phyloP scores from a whole-genome alignment of 2,888 invertebrate species.

The Drosophila borealis region DNA sequence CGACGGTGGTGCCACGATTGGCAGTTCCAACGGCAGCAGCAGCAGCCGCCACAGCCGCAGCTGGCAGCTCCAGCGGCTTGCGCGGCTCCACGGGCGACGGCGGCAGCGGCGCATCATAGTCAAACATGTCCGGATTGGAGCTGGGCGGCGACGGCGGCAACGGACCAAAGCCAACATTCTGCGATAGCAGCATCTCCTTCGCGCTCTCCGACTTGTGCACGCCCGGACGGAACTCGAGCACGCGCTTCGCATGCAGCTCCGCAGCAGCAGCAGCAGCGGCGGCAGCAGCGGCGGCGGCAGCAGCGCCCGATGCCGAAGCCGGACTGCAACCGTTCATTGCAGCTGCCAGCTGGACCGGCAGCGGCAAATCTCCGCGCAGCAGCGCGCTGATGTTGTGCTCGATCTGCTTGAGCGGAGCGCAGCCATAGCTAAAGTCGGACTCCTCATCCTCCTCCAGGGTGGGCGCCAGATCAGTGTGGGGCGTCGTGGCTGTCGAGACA shows the following conservation, averaged over 20 bases:
- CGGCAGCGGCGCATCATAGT: slow-evolving; percentile 88
- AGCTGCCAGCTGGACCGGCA: slow-evolving; percentile 45
- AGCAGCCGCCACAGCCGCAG: slow-evolving; percentile 9
- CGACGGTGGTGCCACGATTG: slow-evolving; percentile 70
- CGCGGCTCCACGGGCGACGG: slow-evolving; percentile 90
- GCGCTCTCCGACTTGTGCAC: slow-evolving; percentile 91
- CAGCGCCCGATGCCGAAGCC: slow-evolving; percentile 10
- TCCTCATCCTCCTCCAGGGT: slow-evolving; percentile 90
- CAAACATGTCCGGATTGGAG: slow-evolving; percentile 79
- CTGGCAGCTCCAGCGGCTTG: slow-evolving; percentile 86
- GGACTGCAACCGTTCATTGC: slow-evolving; percentile 34
- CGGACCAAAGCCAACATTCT: slow-evolving; percentile 83
- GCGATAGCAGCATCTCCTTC: slow-evolving; percentile 88
- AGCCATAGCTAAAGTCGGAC: slow-evolving; percentile 88
- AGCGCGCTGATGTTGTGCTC: slow-evolving; percentile 90
- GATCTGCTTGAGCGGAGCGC: slow-evolving; percentile 89
- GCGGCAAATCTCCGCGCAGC: slow-evolving; percentile 85
- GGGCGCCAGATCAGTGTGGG: slow-evolving; percentile 88
- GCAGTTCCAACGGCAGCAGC: slow-evolving; percentile 4
- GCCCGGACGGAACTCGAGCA: slow-evolving; percentile 86
- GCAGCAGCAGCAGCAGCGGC: slow-evolving; percentile 68
- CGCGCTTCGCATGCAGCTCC: slow-evolving; percentile 81
- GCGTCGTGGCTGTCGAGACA: slow-evolving; percentile 85
- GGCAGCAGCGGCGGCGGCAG: slow-evolving; percentile 60
- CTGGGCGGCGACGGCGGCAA: slow-evolving; percentile 84